Percentiles rank a stretch among this genome's conserved stretches.
Evolutionary conservation across 1,140 invertebrate species (phyloP).

Genomic region (Reticulitermes speratus): DNA sequence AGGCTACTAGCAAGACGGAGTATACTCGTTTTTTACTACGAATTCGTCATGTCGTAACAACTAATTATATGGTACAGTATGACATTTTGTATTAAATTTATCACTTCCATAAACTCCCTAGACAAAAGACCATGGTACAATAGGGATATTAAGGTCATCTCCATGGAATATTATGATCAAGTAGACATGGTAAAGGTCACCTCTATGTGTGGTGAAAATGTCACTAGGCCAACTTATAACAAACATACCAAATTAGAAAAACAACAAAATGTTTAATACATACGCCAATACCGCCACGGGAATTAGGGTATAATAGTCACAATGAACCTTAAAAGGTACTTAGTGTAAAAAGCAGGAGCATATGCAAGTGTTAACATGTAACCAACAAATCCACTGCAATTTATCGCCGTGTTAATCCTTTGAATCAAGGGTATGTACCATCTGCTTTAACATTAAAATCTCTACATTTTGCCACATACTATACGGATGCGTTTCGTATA

Average conservation of each 20-base stretch:
- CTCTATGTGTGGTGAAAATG: background rate
- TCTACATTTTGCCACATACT: no score
- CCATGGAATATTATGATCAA: background rate
- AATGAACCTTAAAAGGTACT: background rate
- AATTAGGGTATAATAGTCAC: background rate
- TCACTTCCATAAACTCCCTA: background rate
- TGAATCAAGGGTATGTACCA: no score
- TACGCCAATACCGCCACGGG: background rate
- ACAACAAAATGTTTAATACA: background rate
- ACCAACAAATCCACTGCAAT: background rate
- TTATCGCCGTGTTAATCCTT: no score
- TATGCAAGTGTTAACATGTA: background rate
- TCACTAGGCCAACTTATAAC: background rate
- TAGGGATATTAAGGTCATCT: background rate
- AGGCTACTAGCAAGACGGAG: no score
- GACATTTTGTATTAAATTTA: background rate
- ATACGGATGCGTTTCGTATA: no score
- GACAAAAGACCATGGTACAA: conserved; percentile 1
- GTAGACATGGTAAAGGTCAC: background rate
- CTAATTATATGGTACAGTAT: background rate
- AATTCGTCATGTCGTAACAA: no score
- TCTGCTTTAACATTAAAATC: no score
- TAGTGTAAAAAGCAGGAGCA: background rate
- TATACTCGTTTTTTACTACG: no score
- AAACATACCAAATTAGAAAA: background rate